Evolutionary conservation across 2,113 vertebrate genomes (phyloP).

Genomic region (Charadrius vociferus): DNA sequence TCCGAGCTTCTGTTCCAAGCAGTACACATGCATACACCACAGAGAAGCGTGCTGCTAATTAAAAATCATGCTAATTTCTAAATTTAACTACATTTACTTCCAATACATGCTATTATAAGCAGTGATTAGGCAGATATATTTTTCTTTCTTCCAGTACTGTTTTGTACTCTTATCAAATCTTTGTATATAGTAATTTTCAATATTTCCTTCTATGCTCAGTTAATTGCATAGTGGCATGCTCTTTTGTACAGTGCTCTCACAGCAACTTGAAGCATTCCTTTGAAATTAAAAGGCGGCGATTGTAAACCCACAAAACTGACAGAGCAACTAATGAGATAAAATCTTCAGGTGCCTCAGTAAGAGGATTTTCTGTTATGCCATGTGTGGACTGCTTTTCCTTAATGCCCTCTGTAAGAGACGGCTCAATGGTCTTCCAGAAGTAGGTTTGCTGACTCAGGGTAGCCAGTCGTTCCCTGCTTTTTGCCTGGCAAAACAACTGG

Average conservation of each 20-base stretch:
- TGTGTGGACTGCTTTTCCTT: background rate
- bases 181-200: background rate
- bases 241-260: background rate
- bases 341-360: background rate
- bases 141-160: background rate
- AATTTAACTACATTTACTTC: background rate
- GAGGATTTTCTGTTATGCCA: background rate
- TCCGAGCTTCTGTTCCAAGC: background rate
- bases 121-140: background rate
- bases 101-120: background rate
- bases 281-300: conserved; percentile 5
- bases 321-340: background rate
- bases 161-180: conserved; percentile 6
- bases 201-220: background rate
- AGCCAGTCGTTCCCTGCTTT: background rate
- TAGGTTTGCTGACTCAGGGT: background rate
- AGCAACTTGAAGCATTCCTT: background rate
- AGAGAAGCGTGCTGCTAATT: background rate
- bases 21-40: background rate
- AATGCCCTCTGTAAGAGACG: background rate
- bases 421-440: background rate
- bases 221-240: background rate
- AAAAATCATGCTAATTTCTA: background rate
- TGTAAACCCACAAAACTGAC: conserved; percentile 3
- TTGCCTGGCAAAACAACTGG: background rate